A percentile compares a stretch with the other conserved stretches of the same genome.
Evolutionary conservation across 30 jellyfish, hydroid and myxozoan genomes (phyloP).

Genomic region (Pseudorhiza aurosa): DNA sequence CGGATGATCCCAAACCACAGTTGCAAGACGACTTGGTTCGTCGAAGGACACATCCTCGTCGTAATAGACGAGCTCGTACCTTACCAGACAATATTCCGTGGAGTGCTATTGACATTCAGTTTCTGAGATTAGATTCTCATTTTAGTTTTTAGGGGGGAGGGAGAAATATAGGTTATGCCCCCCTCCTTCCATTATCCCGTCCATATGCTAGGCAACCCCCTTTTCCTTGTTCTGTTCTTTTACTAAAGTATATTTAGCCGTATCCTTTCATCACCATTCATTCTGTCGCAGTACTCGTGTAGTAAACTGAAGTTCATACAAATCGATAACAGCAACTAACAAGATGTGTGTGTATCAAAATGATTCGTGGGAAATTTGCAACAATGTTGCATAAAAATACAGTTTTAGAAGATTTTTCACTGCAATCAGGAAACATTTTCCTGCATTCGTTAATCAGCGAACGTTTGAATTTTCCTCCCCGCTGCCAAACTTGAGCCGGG

Average conservation of each 20-base stretch:
- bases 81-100: constrained; percentile 6
- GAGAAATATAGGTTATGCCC: constrained; percentile 14
- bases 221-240: background rate
- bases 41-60: constrained; percentile 11
- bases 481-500: too few species aligned
- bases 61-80: constrained; percentile 9
- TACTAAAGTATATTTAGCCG: background rate
- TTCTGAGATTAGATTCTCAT: background rate
- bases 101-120: constrained; percentile 8
- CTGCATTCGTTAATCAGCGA: too few species aligned
- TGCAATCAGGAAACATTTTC: too few species aligned
- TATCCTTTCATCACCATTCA: background rate
- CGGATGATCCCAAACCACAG: background rate
- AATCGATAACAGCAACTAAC: background rate
- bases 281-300: constrained; percentile 27
- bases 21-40: background rate
- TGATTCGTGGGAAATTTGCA: too few species aligned
- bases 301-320: background rate
- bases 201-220: background rate
- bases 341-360: too few species aligned
- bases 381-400: too few species aligned
- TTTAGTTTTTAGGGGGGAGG: background rate
- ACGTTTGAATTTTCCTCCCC: too few species aligned
- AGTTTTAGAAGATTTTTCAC: too few species aligned
- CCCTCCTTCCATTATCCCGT: background rate